Base-by-base conservation (phyloP, 2,888 invertebrate genomes). In the Resseliella maxima region DNA sequence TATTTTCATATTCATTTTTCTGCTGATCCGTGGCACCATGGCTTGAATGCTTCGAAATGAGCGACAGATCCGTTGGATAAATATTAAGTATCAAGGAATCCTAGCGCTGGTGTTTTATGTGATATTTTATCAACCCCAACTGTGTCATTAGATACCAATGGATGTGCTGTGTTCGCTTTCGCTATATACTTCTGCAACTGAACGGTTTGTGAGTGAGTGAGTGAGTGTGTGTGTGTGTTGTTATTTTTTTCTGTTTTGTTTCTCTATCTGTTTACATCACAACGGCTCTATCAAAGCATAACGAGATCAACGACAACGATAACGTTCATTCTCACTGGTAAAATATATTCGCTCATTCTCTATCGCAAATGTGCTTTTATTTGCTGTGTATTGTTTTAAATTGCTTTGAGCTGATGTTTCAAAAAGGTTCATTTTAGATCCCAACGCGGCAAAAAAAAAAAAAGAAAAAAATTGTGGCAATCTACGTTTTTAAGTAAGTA, bases 351-450 rank as follows among this genome's bases (percentile, higher is more conserved):
- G 36, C 36, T 81, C 36, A 15, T 18, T 36, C 2, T 81, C 6
- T 36, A 3, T 81, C 36, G 38, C 2, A 83, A 83, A 38, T 38
- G 83, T 83, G 83, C 24, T 38, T 83, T 83, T 83, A 83, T 83
- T 83, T 38, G 72, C 72, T 83, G 83, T 38, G 83, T 83, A 83
- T 83, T 83, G 83, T 83, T 83, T 83, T 83, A 83, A 83, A 83
- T 83, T 21, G 83, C 24, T 83, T 3, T 18, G 81, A 81, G 81
- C 81, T 81, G 81, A 59, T 59, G 59, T 24, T 50, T 50, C 41
- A 72, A 72, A 72, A 72, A 36, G 35, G 36, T 81, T 81, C 36
- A 36, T 18, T 27, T 64, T 27, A 27, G 5, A 8, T 36, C 35
- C 36, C 35, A 35, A 81, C 2, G 72, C 38, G 24, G 5, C 12